phyloP scores from a whole-genome alignment of 64 coral and sea anemone species.

The Catalaphyllia jardinei region DNA sequence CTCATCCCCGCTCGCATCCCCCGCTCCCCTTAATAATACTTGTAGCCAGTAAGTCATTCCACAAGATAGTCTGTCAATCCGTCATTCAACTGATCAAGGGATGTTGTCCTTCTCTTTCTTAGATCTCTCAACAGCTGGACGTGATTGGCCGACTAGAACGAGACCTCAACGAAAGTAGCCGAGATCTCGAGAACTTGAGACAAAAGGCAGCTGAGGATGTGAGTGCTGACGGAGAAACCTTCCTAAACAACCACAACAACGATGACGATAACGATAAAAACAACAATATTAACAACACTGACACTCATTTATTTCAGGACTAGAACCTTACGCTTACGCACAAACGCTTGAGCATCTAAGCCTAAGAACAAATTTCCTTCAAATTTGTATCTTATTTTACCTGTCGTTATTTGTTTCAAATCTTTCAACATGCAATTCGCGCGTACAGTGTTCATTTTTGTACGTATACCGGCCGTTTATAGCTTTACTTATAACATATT shows the following conservation, averaged over 20 bases:
- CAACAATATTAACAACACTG: not conserved
- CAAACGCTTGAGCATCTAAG: no score
- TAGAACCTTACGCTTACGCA: not conserved
- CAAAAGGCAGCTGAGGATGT: constrained; percentile 76
- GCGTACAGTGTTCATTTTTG: not conserved
- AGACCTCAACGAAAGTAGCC: constrained; percentile 74
- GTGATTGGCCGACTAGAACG: constrained; percentile 86
- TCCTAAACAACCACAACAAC: constrained; percentile 44
- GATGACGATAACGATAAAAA: not conserved
- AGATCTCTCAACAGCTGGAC: constrained; percentile 91
- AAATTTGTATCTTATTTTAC: no score
- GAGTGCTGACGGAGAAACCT: constrained; percentile 62
- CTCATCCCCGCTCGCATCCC: no score
- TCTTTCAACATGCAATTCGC: not conserved
- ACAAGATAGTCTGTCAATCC: no score
- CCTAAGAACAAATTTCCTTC: no score
- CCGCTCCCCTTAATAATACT: no score
- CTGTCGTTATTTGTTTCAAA: no score
- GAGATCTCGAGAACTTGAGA: constrained; percentile 63
- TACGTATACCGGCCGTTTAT: not conserved
- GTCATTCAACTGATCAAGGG: not conserved
- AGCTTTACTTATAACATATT: not conserved
- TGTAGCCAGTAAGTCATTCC: no score
- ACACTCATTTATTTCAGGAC: constrained; percentile 7
- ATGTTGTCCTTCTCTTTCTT: not conserved